Evolutionary conservation across 2,888 invertebrate species (phyloP).

Genomic region (Helicoverpa assulta): DNA sequence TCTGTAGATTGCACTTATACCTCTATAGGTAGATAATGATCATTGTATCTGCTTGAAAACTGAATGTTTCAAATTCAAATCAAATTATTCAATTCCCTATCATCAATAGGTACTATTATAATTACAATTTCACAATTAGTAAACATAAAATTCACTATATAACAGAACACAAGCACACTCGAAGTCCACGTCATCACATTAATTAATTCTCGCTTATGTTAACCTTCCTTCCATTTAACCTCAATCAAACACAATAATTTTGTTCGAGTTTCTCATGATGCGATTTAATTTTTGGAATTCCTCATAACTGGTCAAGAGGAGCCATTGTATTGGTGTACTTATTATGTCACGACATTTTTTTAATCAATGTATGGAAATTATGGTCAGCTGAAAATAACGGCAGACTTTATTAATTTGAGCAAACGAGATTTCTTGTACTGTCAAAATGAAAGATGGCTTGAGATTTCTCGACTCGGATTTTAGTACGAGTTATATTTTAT

Average conservation of each 20-base stretch:
- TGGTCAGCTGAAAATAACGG: background rate
- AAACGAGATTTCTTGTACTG: too few relatives aligned
- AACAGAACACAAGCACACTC: constrained; percentile 19
- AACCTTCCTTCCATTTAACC: constrained; percentile 79
- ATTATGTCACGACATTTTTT: constrained; percentile 19
- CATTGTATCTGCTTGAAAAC: background rate
- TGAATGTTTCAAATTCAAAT: background rate
- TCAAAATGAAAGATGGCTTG: too few relatives aligned
- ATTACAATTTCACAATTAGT: background rate
- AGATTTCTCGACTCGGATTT: too few relatives aligned
- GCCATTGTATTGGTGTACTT: background rate
- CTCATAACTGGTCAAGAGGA: background rate
- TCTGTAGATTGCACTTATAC: too few relatives aligned
- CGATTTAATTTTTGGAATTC: constrained; percentile 45
- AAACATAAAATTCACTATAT: constrained; percentile 2
- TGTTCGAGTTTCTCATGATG: constrained; percentile 41
- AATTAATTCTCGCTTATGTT: constrained; percentile 69
- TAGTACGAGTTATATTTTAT: too few relatives aligned
- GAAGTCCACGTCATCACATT: constrained; percentile 59
- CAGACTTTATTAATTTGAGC: too few relatives aligned
- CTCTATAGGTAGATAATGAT: too few relatives aligned
- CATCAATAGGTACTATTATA: background rate
- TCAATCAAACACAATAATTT: constrained; percentile 71
- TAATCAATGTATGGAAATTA: background rate
- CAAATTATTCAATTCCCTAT: background rate